A percentile compares a stretch with the other conserved stretches of the same genome.
Conservation (phyloP, 2,888 invertebrate genomes). For the Cistogaster globosa region DNA sequence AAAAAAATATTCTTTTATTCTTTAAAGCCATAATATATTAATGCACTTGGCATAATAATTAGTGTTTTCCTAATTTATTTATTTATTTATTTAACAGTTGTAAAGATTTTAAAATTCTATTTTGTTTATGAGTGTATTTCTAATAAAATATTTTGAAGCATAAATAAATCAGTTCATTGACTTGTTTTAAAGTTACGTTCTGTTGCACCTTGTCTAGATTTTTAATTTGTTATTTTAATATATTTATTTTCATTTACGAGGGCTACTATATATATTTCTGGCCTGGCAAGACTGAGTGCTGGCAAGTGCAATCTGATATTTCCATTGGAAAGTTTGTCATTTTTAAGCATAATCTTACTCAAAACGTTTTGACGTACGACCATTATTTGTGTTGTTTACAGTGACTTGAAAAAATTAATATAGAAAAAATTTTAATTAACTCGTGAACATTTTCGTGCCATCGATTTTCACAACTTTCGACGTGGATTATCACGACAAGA, state of each 20-base stretch:
- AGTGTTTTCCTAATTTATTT: background rate
- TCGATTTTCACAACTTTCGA: too few species aligned
- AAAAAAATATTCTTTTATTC: background rate
- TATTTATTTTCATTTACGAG: background rate
- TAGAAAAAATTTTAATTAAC: too few species aligned
- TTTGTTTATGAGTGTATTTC: slow-evolving; percentile 48
- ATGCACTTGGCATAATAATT: slow-evolving; percentile 66
- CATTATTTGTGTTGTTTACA: too few species aligned
- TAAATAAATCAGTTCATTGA: slow-evolving; percentile 66
- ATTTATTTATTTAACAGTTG: background rate
- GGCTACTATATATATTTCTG: too few species aligned
- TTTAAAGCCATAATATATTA: background rate
- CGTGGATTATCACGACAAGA: too few species aligned
- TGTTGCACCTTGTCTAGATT: slow-evolving; percentile 15
- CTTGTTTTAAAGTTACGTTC: slow-evolving; percentile 49
- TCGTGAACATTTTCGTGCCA: too few species aligned
- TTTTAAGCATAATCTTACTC: too few species aligned
- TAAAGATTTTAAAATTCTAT: background rate
- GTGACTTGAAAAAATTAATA: too few species aligned
- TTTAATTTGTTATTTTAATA: background rate
- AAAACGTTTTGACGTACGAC: too few species aligned
- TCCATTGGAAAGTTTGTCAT: too few species aligned
- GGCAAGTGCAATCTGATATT: too few species aligned
- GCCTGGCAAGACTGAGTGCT: too few species aligned
- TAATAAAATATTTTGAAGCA: slow-evolving; percentile 53